phyloP scores from a whole-genome alignment of 2,113 vertebrate genomes.

The Trochalopteron elliotii region DNA sequence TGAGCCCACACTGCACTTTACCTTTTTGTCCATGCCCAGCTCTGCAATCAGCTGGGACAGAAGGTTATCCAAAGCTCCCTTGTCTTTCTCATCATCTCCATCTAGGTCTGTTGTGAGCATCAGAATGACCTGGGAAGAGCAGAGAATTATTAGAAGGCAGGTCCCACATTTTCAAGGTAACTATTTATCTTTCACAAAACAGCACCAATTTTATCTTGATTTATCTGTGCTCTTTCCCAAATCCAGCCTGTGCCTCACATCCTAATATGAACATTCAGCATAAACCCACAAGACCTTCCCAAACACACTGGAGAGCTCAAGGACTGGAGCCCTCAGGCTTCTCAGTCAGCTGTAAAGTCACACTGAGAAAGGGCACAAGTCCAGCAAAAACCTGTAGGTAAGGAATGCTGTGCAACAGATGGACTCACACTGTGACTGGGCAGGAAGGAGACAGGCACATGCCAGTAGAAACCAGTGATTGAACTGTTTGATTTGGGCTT shows the following conservation, averaged over 20 bases:
- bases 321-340: background rate
- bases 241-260: background rate
- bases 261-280: background rate
- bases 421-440: background rate
- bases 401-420: background rate
- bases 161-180: background rate
- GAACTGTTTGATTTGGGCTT: background rate
- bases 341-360: background rate
- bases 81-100: constrained; percentile 98
- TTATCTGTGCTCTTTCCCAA: background rate
- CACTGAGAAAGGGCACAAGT: background rate
- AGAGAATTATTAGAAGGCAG: background rate
- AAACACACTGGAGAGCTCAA: background rate
- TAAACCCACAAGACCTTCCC: background rate
- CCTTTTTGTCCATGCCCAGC: constrained; percentile 96
- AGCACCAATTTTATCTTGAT: background rate
- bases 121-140: constrained; percentile 82
- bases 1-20: background rate
- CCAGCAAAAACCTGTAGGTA: background rate
- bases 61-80: constrained; percentile 94
- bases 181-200: background rate
- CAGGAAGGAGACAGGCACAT: background rate
- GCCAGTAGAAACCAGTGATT: background rate
- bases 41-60: constrained; percentile 94
- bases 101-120: constrained; percentile 98